These are phyloP conservation scores for Drosophila jambulina DNA, from an alignment of 1,140 invertebrate genomes.

Conservation along the genomic window DNA sequence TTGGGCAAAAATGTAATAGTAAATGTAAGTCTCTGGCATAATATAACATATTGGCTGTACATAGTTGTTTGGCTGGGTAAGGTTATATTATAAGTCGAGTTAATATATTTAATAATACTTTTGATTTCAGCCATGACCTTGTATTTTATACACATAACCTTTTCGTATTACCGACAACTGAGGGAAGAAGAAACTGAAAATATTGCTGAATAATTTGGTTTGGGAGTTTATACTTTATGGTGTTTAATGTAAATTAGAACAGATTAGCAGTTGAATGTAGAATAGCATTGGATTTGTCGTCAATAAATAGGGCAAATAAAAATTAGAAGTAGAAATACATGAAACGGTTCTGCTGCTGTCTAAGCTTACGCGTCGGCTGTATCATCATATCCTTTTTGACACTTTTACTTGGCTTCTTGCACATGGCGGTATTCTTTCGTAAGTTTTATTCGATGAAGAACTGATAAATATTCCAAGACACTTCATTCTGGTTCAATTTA, in stretches of 20 bases:
- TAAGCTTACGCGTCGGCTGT: slow-evolving; percentile 8
- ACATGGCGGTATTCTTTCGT: slow-evolving; percentile 12
- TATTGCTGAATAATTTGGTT: neutral
- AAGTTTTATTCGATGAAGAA: neutral
- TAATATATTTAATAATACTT: neutral
- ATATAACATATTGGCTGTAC: slow-evolving; percentile 21
- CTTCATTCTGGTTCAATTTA: neutral
- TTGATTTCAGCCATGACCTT: slow-evolving; percentile 4
- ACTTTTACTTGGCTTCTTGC: neutral
- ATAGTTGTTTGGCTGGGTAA: slow-evolving; percentile 10
- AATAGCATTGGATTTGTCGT: neutral
- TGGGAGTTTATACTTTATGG: neutral
- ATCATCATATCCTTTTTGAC: slow-evolving; percentile 5
- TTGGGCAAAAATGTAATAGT: slow-evolving; percentile 25
- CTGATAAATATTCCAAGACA: neutral
- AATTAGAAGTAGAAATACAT: neutral
- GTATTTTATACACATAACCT: slow-evolving; percentile 32
- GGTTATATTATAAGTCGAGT: too few relatives aligned
- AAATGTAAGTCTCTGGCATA: slow-evolving; percentile 1
- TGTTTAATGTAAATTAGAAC: neutral
- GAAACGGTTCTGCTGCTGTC: slow-evolving; percentile 16
- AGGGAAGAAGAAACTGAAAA: neutral
- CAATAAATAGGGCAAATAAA: neutral
- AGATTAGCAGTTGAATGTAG: neutral
- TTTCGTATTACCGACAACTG: slow-evolving; percentile 14